A percentile compares a stretch with the other conserved stretches of the same genome.
phyloP scores from a whole-genome alignment of 1,140 invertebrate species.

The Manduca sexta region DNA sequence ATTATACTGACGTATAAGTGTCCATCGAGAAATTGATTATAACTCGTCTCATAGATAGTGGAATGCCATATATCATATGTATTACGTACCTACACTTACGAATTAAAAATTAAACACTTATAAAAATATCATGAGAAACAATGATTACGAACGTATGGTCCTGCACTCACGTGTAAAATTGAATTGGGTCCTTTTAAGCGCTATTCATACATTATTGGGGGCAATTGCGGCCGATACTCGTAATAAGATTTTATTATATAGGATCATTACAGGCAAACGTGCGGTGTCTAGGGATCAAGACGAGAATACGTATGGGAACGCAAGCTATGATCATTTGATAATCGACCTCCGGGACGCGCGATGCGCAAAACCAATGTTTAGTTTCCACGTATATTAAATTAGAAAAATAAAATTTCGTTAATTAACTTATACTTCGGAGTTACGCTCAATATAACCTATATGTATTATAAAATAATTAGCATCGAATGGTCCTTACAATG shows the following conservation, averaged over 20 bases:
- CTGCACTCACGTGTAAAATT: constrained; percentile 32
- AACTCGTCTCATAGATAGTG: too few relatives aligned
- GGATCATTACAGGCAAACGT: constrained; percentile 54
- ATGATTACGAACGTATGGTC: neutral
- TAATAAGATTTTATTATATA: constrained; percentile 59
- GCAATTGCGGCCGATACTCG: constrained; percentile 39
- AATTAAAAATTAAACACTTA: too few relatives aligned
- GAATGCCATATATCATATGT: too few relatives aligned
- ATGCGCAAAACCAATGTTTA: neutral
- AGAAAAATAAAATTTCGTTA: neutral
- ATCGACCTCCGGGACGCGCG: constrained; percentile 19
- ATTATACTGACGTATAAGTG: too few relatives aligned
- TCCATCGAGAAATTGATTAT: too few relatives aligned
- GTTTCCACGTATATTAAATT: neutral
- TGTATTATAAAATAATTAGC: constrained; percentile 31
- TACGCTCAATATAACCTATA: neutral
- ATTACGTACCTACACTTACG: too few relatives aligned
- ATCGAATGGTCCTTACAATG: constrained; percentile 23
- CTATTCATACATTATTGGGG: constrained; percentile 46
- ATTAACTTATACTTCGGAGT: neutral
- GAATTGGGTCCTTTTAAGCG: constrained; percentile 41
- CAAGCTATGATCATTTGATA: constrained; percentile 33
- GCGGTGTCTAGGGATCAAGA: constrained; percentile 43
- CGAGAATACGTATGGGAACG: constrained; percentile 37
- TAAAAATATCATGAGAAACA: too few relatives aligned